phyloP scores from a whole-genome alignment of 2,888 invertebrate species.

The Abscondita cerata region DNA sequence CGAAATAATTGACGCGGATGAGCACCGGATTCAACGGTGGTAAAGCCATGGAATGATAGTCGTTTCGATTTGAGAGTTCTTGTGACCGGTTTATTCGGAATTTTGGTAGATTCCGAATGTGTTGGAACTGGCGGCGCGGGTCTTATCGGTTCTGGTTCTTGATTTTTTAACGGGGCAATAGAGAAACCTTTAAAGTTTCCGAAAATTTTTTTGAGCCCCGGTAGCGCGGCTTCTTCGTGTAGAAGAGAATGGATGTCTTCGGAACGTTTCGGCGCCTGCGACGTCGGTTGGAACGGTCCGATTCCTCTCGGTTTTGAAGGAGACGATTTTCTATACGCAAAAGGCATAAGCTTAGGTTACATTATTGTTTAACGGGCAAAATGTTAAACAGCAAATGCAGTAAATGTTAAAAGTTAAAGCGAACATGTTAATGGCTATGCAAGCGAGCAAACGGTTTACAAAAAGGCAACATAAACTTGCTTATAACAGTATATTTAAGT shows the following conservation, averaged over 20 bases:
- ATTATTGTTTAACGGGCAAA: no score
- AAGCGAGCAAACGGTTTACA: not conserved
- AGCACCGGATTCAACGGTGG: conserved; percentile 71
- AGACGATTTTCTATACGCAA: conserved; percentile 52
- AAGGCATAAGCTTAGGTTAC: conserved; percentile 25
- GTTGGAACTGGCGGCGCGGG: conserved; percentile 69
- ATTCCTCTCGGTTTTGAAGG: conserved; percentile 56
- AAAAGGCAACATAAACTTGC: not conserved
- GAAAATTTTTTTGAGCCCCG: conserved; percentile 64
- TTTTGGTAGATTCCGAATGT: conserved; percentile 42
- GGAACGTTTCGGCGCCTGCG: conserved; percentile 62
- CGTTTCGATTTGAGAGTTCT: no score
- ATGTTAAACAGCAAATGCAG: no score
- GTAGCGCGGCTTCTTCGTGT: conserved; percentile 50
- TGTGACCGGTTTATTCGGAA: no score
- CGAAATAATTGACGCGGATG: conserved; percentile 76
- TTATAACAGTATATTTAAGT: not conserved
- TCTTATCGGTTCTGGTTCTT: conserved; percentile 48
- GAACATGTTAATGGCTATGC: conserved; percentile 9
- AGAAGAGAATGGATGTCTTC: conserved; percentile 76
- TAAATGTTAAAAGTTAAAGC: not conserved
- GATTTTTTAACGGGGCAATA: conserved; percentile 65
- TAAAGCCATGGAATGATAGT: no score
- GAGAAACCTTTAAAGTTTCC: conserved; percentile 89
- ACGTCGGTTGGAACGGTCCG: conserved; percentile 54